Evolutionary conservation across 2,797 vertebrate genomes (phyloP), one percentile per base, ranked within the genome.

Genomic region (Dicrostonyx torquatus): DNA sequence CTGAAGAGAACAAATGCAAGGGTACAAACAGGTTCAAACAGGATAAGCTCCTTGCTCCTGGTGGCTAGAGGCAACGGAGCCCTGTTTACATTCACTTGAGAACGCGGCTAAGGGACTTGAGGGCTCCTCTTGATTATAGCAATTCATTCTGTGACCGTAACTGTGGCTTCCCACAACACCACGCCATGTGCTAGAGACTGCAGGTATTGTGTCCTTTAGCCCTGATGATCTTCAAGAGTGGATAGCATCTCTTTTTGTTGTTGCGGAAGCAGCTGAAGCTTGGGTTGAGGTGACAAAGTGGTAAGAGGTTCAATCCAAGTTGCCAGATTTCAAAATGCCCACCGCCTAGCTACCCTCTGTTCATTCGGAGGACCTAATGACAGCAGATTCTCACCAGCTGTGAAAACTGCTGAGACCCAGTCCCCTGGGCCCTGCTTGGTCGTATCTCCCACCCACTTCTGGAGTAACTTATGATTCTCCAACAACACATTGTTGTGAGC

Each of bases 91-190:
- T 60, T 88, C 82, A 53, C 17, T 29, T 64, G 83, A 64, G 13
- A 73, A 1, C 37, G 40, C 90, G 58, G 76, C 62, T 93, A 77
- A 73, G 89, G 78, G 70, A 37, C 85, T 70, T 79, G 14, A 60
- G 20, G 83, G 64, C 50, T 48, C 93, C 68, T 92, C 90, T 88
- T 86, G 62, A 95, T 93, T 91, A 88, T 7, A 91, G 84, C 53
- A 85, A 87, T 94, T 80, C 85, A 45, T 89, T 73, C 50, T 79
- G 11, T 34, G 60, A 79, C 88, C 75, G 53, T 79, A 58, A 72
- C 62, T 83, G 82, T 62, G 48, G 43, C 50, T 95, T 86, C 93
- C 83, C 34, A 22, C 72, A 73, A 68, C 64, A 92, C 31, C 34
- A 24, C 58, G 31, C 8, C 24, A 53, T 40, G 17, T 50, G 14